Evolutionary conservation across 1,140 invertebrate species (phyloP), one percentile per base, ranked within the genome.

Genomic region (Atta cephalotes): DNA sequence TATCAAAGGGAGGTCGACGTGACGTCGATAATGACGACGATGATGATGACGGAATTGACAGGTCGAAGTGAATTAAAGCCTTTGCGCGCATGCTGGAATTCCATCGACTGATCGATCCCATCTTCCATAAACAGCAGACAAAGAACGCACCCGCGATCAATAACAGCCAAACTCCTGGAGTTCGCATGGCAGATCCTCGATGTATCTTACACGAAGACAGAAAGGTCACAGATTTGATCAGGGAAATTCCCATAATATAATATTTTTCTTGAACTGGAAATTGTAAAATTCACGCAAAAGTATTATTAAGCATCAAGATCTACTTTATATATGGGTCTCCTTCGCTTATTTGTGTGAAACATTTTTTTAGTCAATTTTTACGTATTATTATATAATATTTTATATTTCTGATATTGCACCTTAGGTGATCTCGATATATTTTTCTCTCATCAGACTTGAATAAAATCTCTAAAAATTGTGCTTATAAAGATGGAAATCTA

Each of bases 21-120:
- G 74, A 6, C 1, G n/a, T 21, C 60, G 60, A 63, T 6, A 28
- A 31, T 14, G 60, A 63, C 14, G 72, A 86, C 0, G 77, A 68
- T 0, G 92, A 88, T 0, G 91, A 85, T 6, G 90, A 91, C 18
- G 94, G 94, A 3, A 95, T 80, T 2, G 93, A 92, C 5, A 95
- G 62, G 18, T 94, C 93, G 6, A 95, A 89, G 78, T 93, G 89
- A 45, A 95, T 95, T 2, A 94, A 94, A 0, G 94, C 90, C 68
- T 93, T 93, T 9, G 94, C 91, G 4, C 92, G 80, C 10, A 94
- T 92, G 18, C 86, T 94, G 0, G 92, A 92, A 2, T 87, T 74
- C 7, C 84, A 85, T 58, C 85, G 88, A 6, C 87, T 89, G n/a
- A 93, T 74, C 5, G 92, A 90, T 18, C 92, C 88, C 2, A 86